These are phyloP conservation scores for Amphiura filiformis DNA, from an alignment of 35 echinoderm and acorn worm genomes.

Conservation along the genomic window DNA sequence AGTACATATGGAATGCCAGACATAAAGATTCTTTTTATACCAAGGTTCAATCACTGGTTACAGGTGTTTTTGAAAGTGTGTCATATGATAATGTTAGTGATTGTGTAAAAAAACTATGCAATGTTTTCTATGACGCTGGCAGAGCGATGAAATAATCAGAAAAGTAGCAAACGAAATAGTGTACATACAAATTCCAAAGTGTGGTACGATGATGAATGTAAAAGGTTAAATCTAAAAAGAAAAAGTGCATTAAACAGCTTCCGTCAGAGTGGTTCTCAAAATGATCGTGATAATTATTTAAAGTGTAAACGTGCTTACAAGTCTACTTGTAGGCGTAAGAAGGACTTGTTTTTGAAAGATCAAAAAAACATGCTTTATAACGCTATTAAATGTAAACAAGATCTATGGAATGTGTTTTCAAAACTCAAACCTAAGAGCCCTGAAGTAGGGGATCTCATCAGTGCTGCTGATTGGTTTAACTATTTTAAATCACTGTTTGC, in stretches of 20 bases:
- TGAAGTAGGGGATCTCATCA: not conserved
- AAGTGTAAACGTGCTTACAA: not conserved
- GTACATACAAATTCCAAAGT: not conserved
- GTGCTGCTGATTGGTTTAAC: not conserved
- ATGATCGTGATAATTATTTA: not conserved
- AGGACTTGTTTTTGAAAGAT: not conserved
- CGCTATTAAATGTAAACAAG: not conserved
- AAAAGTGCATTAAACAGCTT: not conserved
- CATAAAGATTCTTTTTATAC: not conserved
- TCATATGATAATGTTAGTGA: not conserved
- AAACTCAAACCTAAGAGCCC: not conserved
- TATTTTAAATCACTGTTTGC: not conserved
- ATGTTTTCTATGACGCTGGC: not conserved
- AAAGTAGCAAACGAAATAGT: not conserved
- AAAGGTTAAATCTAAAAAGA: not conserved
- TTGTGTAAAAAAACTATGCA: not conserved
- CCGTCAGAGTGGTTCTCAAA: not conserved
- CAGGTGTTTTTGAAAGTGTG: not conserved
- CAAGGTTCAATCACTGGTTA: no score
- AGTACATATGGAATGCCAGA: not conserved
- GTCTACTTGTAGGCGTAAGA: not conserved
- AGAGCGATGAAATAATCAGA: not conserved
- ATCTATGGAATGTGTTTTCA: not conserved
- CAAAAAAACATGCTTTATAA: not conserved
- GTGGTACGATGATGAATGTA: not conserved